Percentiles rank a stretch among this genome's conserved stretches.
Conservation (phyloP, 2,797 vertebrate genomes). For the Typhlichthys eigenmanni region DNA sequence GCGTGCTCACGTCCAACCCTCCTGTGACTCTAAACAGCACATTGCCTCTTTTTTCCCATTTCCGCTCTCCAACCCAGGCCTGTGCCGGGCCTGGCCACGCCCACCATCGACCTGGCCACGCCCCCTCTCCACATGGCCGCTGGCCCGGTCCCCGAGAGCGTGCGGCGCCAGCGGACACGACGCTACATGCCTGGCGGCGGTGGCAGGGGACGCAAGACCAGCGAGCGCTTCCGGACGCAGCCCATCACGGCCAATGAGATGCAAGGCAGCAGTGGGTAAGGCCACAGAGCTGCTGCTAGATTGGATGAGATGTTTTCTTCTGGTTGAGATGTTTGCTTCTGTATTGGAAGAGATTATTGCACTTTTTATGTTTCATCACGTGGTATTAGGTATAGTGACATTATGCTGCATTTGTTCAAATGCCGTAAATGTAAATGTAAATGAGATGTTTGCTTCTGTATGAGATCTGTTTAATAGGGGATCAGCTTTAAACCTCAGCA, state of each 20-base stretch:
- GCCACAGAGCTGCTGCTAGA: not conserved
- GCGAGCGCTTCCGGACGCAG: slow-evolving; percentile 80
- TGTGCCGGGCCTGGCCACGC: slow-evolving; percentile 35
- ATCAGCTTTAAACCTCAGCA: too few species aligned
- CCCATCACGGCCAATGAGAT: slow-evolving; percentile 80
- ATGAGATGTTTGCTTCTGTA: too few species aligned
- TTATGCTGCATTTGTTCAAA: too few species aligned
- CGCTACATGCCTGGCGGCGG: slow-evolving; percentile 66
- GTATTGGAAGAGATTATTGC: too few species aligned
- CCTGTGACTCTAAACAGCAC: not conserved
- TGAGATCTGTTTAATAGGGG: too few species aligned
- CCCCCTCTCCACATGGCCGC: slow-evolving; percentile 66
- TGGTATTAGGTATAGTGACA: too few species aligned
- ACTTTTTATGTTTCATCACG: too few species aligned
- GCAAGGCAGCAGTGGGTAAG: slow-evolving; percentile 76
- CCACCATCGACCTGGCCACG: slow-evolving; percentile 45
- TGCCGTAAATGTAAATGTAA: too few species aligned
- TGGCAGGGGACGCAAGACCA: slow-evolving; percentile 64
- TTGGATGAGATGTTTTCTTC: not conserved
- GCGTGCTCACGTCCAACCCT: slow-evolving; percentile 23
- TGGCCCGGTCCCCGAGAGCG: slow-evolving; percentile 57
- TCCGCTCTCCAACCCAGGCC: slow-evolving; percentile 1
- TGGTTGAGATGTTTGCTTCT: not conserved
- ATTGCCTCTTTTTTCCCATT: slow-evolving; percentile 11
- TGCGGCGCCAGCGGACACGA: slow-evolving; percentile 62